These are phyloP conservation scores for Pungitius pungitius DNA, from an alignment of 2,113 vertebrate genomes.

Conservation along the genomic window DNA sequence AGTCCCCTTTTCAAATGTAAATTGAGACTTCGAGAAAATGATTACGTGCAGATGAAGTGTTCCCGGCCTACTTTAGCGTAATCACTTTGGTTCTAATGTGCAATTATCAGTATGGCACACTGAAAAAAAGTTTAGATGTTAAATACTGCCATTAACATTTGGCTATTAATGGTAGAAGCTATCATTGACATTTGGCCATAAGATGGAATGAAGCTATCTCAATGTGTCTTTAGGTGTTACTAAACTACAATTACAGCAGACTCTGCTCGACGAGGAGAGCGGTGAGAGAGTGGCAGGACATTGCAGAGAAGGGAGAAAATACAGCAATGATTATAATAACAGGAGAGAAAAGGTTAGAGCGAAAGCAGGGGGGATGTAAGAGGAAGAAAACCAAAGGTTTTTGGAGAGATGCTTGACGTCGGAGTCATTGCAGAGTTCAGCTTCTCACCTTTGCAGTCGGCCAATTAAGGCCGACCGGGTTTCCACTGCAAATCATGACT, in stretches of 20 bases:
- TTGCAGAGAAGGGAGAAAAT: not conserved
- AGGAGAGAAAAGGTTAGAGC: not conserved
- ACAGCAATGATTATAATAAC: not conserved
- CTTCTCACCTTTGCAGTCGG: not conserved
- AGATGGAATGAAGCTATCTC: slow-evolving; percentile 42
- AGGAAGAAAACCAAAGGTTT: not conserved
- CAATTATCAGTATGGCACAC: slow-evolving; percentile 62
- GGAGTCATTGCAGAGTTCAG: slow-evolving; percentile 2
- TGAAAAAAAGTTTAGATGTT: slow-evolving; percentile 61
- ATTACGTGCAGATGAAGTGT: slow-evolving; percentile 53
- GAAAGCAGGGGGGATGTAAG: not conserved
- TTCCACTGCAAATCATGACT: not conserved
- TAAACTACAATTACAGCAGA: slow-evolving; percentile 21
- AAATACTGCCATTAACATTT: slow-evolving; percentile 70
- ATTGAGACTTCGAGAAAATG: slow-evolving; percentile 41
- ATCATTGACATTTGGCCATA: slow-evolving; percentile 64
- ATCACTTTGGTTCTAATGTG: slow-evolving; percentile 56
- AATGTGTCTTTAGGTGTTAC: slow-evolving; percentile 43
- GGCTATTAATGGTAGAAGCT: slow-evolving; percentile 65
- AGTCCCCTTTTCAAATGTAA: slow-evolving; percentile 40
- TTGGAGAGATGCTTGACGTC: not conserved
- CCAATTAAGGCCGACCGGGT: slow-evolving; percentile 21
- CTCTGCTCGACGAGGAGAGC: not conserved
- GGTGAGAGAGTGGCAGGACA: not conserved
- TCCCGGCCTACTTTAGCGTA: slow-evolving; percentile 43